A percentile compares a stretch with the other conserved stretches of the same genome.
These are phyloP conservation scores for Ptychoptera contaminata DNA, from an alignment of 2,888 invertebrate genomes.

Conservation along the genomic window DNA sequence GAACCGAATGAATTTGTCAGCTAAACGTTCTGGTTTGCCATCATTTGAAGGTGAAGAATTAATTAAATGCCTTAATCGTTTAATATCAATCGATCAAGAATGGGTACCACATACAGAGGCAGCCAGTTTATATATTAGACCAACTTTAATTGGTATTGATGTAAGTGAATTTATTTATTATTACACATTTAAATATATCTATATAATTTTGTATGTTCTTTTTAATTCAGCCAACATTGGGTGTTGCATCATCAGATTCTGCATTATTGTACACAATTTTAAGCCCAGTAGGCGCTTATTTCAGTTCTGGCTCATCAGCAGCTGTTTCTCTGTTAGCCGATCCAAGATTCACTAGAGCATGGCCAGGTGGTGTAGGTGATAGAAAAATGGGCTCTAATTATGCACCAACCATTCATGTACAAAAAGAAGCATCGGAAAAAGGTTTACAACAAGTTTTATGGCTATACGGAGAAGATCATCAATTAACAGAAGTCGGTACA, in stretches of 20 bases:
- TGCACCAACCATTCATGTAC: conserved; percentile 71
- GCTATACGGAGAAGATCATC: conserved; percentile 86
- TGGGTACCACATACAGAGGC: conserved; percentile 91
- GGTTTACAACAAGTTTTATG: conserved; percentile 92
- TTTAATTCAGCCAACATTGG: conserved; percentile 65
- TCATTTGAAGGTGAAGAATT: conserved; percentile 77
- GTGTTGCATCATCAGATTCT: conserved; percentile 73
- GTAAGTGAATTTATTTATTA: conserved; percentile 42
- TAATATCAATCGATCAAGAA: conserved; percentile 85
- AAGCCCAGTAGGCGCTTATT: conserved; percentile 90
- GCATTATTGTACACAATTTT: conserved; percentile 83
- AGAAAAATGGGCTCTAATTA: conserved; percentile 93
- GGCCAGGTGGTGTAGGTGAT: conserved; percentile 89
- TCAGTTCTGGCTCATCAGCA: conserved; percentile 43
- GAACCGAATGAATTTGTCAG: conserved; percentile 79
- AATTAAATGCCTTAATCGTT: conserved; percentile 64
- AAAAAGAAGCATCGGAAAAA: conserved; percentile 54
- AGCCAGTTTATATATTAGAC: conserved; percentile 88
- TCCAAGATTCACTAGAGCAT: conserved; percentile 58
- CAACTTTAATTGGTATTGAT: conserved; percentile 92
- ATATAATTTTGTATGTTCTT: background rate
- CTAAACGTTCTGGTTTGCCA: conserved; percentile 72
- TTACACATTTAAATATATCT: background rate
- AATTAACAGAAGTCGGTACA: conserved; percentile 93
- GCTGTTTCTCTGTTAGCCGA: conserved; percentile 85